These are phyloP conservation scores for Myotis vivesi DNA, from an alignment of 2,797 vertebrate genomes.

Conservation along the genomic window DNA sequence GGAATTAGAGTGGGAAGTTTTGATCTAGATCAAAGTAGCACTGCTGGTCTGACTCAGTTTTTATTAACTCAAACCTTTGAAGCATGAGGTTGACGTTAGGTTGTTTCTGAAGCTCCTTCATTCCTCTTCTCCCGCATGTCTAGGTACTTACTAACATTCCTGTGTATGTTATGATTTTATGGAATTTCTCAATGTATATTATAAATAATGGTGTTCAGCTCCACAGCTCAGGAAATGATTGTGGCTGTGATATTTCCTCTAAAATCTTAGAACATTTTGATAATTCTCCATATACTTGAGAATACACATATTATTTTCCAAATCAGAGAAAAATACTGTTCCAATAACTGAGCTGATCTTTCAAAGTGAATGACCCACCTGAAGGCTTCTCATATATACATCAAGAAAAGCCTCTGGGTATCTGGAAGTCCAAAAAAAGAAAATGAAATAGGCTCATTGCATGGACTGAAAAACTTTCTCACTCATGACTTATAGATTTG, in stretches of 20 bases:
- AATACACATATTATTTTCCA: slow-evolving; percentile 42
- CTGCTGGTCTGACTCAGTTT: slow-evolving; percentile 28
- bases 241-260: slow-evolving; percentile 26
- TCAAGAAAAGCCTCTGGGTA: background rate
- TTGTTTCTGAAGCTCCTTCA: slow-evolving; percentile 25
- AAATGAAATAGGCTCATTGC: background rate
- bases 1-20: slow-evolving; percentile 61
- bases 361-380: background rate
- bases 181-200: slow-evolving; percentile 23
- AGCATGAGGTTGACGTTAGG: slow-evolving; percentile 50
- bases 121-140: background rate
- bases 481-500: slow-evolving; percentile 6
- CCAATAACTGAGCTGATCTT: slow-evolving; percentile 27
- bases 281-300: slow-evolving; percentile 18
- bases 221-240: slow-evolving; percentile 27
- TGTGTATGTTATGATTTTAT: slow-evolving; percentile 13
- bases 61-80: slow-evolving; percentile 57
- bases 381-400: slow-evolving; percentile 11
- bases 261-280: slow-evolving; percentile 30
- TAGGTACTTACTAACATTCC: background rate
- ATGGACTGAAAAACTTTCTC: background rate
- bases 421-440: slow-evolving; percentile 23
- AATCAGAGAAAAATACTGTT: slow-evolving; percentile 25
- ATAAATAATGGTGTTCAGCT: slow-evolving; percentile 13
- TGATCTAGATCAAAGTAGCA: slow-evolving; percentile 52